Percentiles rank a stretch among this genome's conserved stretches.
Conservation (phyloP, 2,797 vertebrate species). For the Pseudochaenichthys georgianus region DNA sequence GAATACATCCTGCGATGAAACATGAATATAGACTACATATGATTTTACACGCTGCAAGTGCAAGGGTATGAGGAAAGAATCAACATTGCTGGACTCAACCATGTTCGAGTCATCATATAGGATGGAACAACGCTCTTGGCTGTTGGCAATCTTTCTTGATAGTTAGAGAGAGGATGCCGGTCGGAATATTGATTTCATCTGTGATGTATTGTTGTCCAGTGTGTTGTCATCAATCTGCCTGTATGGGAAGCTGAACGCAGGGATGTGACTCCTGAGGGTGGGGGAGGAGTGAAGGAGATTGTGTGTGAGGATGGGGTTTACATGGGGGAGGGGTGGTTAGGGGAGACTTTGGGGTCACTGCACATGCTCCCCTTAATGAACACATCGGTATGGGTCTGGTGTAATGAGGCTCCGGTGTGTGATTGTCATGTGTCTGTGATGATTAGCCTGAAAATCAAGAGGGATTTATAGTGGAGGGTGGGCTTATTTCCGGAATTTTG, state of each 20-base stretch:
- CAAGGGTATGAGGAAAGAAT: not conserved
- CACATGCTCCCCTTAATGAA: constrained; percentile 61
- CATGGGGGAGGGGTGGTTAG: constrained; percentile 61
- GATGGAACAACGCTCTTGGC: not conserved
- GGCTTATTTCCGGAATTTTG: not conserved
- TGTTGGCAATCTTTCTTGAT: not conserved
- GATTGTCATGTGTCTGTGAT: constrained; percentile 38
- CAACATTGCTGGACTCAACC: not conserved
- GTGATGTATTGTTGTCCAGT: constrained; percentile 7
- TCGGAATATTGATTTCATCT: constrained; percentile 6
- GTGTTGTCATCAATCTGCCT: constrained; percentile 16
- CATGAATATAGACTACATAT: not conserved
- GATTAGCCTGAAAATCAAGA: constrained; percentile 33
- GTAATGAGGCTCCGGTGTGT: constrained; percentile 29
- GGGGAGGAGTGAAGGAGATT: constrained; percentile 42
- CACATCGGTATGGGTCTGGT: constrained; percentile 39
- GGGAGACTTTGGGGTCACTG: constrained; percentile 66
- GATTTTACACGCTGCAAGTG: constrained; percentile 1
- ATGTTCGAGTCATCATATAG: not conserved
- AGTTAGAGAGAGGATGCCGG: not conserved
- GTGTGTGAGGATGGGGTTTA: constrained; percentile 5
- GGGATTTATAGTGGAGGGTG: constrained; percentile 1
- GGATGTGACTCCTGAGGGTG: constrained; percentile 40
- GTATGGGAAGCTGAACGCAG: constrained; percentile 8
- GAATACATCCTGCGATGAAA: not conserved